Evolutionary conservation across 2,797 vertebrate genomes (phyloP).

Genomic region (Microchirus variegatus): DNA sequence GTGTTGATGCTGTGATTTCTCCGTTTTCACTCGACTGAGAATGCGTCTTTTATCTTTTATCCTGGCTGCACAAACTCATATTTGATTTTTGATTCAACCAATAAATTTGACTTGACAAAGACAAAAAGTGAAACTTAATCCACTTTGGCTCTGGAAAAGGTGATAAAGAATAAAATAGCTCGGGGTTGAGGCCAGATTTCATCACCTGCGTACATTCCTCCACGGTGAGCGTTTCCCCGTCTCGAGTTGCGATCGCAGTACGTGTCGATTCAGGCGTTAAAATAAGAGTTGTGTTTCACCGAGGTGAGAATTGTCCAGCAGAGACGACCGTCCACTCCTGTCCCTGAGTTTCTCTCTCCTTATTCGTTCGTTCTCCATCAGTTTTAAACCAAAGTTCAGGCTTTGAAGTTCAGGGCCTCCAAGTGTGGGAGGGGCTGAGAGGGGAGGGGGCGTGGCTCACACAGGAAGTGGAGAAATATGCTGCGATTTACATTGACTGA

Average conservation of each 20-base stretch:
- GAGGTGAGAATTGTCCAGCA: constrained; percentile 7
- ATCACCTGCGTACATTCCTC: neutral
- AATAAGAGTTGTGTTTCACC: constrained; percentile 13
- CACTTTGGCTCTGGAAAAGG: neutral
- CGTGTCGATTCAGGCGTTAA: constrained; percentile 11
- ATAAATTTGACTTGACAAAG: neutral
- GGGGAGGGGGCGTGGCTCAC: constrained; percentile 4
- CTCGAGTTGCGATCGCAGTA: neutral
- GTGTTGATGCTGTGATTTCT: no score
- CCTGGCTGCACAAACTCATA: no score
- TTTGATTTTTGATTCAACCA: no score
- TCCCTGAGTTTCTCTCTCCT: no score
- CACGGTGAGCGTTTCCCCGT: neutral
- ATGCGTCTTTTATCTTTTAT: no score
- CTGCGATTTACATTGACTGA: constrained; percentile 20
- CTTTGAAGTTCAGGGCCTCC: constrained; percentile 54
- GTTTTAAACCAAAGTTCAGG: constrained; percentile 34
- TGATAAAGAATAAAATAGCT: neutral
- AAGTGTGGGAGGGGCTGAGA: constrained; percentile 22
- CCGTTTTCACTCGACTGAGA: no score
- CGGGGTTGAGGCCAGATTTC: neutral
- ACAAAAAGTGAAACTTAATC: neutral
- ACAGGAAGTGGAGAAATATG: constrained; percentile 50
- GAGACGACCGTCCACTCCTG: neutral
- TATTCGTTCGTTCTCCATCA: constrained; percentile 3